Evolutionary conservation across 1,140 invertebrate genomes (phyloP).

Genomic region (Pseudomyrmex gracilis): DNA sequence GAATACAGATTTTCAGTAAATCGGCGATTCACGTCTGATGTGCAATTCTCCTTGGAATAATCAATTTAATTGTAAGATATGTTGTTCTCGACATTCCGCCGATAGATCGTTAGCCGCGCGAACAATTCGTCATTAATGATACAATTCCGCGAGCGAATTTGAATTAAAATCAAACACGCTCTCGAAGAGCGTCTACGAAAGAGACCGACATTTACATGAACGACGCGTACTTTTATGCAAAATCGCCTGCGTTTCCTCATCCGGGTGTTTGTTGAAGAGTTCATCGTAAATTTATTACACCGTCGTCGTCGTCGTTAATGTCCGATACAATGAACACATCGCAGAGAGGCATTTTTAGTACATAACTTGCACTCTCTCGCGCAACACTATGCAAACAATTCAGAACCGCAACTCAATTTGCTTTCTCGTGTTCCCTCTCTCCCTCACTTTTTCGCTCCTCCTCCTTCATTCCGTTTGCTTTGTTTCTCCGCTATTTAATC

Average conservation of each 20-base stretch:
- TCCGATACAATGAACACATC: not conserved
- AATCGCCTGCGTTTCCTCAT: slow-evolving; percentile 1
- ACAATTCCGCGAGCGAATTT: slow-evolving; percentile 5
- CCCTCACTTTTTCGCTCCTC: not conserved
- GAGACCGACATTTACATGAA: slow-evolving; percentile 40
- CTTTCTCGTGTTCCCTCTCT: not conserved
- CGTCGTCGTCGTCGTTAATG: not conserved
- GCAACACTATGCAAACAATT: slow-evolving; percentile 37
- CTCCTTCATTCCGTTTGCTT: not conserved
- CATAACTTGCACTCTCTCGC: slow-evolving; percentile 4
- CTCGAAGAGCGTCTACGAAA: not conserved
- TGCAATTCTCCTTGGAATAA: slow-evolving; percentile 6
- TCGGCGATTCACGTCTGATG: not conserved
- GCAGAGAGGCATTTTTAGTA: slow-evolving; percentile 4
- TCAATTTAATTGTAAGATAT: slow-evolving; percentile 1
- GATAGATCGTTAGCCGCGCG: slow-evolving; percentile 12
- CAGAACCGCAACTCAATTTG: slow-evolving; percentile 25
- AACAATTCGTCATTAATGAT: slow-evolving; percentile 53
- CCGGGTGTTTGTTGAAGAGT: slow-evolving; percentile 44
- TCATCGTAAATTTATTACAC: slow-evolving; percentile 55
- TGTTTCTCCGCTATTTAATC: slow-evolving; percentile 63
- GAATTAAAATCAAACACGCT: slow-evolving; percentile 42
- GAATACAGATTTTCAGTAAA: not conserved
- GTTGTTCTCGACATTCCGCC: not conserved
- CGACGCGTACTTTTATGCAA: slow-evolving; percentile 49